Evolutionary conservation across 2,113 vertebrate genomes (phyloP).

Genomic region (Gallinago paraguaiae): DNA sequence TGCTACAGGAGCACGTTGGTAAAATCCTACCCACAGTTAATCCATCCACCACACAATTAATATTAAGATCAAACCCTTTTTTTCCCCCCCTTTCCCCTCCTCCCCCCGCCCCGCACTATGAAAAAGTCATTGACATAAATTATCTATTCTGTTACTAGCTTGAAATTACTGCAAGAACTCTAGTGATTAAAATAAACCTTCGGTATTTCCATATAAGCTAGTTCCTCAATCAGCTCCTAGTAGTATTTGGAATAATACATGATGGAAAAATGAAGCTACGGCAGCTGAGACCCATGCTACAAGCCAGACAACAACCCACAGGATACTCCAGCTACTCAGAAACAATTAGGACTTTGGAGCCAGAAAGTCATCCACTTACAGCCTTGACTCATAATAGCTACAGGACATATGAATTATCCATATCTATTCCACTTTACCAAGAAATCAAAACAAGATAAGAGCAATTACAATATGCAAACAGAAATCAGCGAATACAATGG

Average conservation of each 20-base stretch:
- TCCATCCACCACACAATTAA: constrained; percentile 26
- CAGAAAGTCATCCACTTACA: constrained; percentile 65
- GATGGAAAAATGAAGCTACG: constrained; percentile 75
- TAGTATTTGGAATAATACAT: constrained; percentile 72
- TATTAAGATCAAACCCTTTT: constrained; percentile 22
- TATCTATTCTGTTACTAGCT: constrained; percentile 33
- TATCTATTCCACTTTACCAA: constrained; percentile 63
- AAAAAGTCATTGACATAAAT: constrained; percentile 42
- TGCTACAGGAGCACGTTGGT: constrained; percentile 20
- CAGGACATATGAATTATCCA: constrained; percentile 71
- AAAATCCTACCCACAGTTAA: constrained; percentile 52
- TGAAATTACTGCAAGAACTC: constrained; percentile 70
- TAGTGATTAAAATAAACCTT: constrained; percentile 70
- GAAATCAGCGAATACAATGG: constrained; percentile 33
- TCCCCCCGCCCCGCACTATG: not conserved
- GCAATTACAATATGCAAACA: constrained; percentile 61
- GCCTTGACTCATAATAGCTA: constrained; percentile 65
- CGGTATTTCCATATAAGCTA: constrained; percentile 69
- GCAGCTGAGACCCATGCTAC: constrained; percentile 73
- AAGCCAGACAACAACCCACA: constrained; percentile 74
- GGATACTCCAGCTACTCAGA: constrained; percentile 70
- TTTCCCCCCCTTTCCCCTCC: not conserved
- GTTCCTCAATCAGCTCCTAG: constrained; percentile 68
- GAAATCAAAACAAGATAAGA: constrained; percentile 73
- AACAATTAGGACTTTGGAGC: constrained; percentile 78